phyloP scores from a whole-genome alignment of 2,888 invertebrate genomes.

The Neoascia interrupta region DNA sequence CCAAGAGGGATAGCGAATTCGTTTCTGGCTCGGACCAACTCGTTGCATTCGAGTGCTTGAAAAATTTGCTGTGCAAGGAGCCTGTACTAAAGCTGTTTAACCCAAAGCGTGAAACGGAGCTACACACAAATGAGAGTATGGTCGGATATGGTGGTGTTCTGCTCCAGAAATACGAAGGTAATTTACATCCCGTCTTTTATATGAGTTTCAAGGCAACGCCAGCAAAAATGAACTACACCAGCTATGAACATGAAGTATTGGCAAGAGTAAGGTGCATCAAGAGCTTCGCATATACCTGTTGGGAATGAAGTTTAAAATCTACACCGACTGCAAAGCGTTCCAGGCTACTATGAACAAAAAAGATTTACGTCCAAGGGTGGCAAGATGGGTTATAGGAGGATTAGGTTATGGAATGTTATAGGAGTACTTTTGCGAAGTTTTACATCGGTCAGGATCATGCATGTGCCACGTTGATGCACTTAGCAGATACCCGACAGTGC shows the following conservation, averaged over 20 bases:
- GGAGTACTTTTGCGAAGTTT: too few relatives aligned
- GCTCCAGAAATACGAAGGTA: constrained; percentile 42
- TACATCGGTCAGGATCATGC: too few relatives aligned
- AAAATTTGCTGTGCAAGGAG: not conserved
- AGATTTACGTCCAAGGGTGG: constrained; percentile 54
- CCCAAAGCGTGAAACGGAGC: constrained; percentile 44
- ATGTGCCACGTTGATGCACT: too few relatives aligned
- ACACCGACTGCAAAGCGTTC: constrained; percentile 68
- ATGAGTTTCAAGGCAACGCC: constrained; percentile 10
- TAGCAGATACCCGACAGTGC: too few relatives aligned
- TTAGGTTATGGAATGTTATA: too few relatives aligned
- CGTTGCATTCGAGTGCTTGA: not conserved
- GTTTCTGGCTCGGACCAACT: too few relatives aligned
- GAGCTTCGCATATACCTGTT: constrained; percentile 71
- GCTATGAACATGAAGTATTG: constrained; percentile 48
- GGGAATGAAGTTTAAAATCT: constrained; percentile 55
- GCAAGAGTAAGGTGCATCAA: constrained; percentile 67
- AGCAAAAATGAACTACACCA: constrained; percentile 52
- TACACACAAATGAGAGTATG: constrained; percentile 67
- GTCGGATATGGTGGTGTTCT: constrained; percentile 45
- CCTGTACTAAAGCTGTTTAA: constrained; percentile 53
- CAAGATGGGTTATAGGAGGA: constrained; percentile 62
- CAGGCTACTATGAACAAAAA: constrained; percentile 62
- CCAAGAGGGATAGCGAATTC: not conserved
- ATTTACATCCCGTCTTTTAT: constrained; percentile 5